phyloP scores from a whole-genome alignment of 30 jellyfish, hydroid and myxozoan species.

The Hydractinia symbiolongicarpus region DNA sequence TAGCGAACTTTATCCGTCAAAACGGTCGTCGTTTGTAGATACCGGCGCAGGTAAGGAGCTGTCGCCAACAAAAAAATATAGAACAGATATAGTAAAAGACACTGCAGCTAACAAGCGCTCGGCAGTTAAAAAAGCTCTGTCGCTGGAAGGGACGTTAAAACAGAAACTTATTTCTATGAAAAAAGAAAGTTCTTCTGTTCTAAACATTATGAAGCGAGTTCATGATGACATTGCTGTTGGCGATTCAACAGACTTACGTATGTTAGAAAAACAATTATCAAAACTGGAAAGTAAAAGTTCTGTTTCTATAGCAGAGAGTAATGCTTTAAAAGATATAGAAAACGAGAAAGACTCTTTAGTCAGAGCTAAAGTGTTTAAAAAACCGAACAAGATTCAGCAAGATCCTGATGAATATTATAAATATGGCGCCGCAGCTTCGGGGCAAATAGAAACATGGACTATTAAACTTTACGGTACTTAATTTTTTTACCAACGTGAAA shows the following conservation, averaged over 20 bases:
- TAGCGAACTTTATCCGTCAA: conserved; percentile 56
- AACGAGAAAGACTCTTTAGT: conserved; percentile 26
- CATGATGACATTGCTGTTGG: conserved; percentile 87
- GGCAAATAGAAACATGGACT: conserved; percentile 87
- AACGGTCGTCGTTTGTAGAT: conserved; percentile 29
- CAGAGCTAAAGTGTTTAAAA: conserved; percentile 24
- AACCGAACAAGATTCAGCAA: conserved; percentile 23
- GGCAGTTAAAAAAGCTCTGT: conserved; percentile 44
- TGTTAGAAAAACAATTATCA: conserved; percentile 71
- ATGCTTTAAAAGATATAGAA: conserved; percentile 1
- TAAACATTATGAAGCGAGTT: conserved; percentile 77
- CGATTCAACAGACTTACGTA: conserved; percentile 68
- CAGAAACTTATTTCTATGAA: conserved; percentile 75
- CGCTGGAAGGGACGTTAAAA: conserved; percentile 87
- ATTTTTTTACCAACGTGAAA: neutral
- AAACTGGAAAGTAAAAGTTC: conserved; percentile 38
- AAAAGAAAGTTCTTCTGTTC: conserved; percentile 79
- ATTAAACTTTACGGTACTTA: conserved; percentile 86
- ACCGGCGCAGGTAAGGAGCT: neutral
- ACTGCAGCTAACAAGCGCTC: conserved; percentile 40
- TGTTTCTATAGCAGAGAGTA: conserved; percentile 17
- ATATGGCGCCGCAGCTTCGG: conserved; percentile 88
- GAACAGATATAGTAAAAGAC: neutral
- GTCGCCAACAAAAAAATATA: neutral
- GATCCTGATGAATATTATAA: conserved; percentile 74